Percentiles rank a stretch among this genome's conserved stretches.
These are phyloP conservation scores for Lethrus apterus DNA, from an alignment of 1,140 invertebrate species.

Conservation along the genomic window DNA sequence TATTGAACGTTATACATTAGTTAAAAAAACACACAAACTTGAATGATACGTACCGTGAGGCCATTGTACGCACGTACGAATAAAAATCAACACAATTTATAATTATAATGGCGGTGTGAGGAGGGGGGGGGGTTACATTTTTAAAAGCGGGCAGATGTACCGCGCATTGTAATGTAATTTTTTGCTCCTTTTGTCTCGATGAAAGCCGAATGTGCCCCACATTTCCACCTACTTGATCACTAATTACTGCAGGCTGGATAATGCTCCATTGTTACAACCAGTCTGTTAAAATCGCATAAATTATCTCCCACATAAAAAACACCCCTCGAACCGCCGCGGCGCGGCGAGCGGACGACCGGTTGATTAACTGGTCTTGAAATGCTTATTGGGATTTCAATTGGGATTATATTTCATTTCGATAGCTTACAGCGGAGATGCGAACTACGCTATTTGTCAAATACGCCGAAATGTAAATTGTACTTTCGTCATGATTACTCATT, in stretches of 20 bases:
- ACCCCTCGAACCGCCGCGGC: background rate
- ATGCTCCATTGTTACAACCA: constrained; percentile 32
- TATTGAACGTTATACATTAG: too few species aligned
- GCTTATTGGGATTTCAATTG: constrained; percentile 14
- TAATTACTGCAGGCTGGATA: constrained; percentile 36
- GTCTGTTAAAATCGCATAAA: constrained; percentile 39
- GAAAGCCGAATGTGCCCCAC: constrained; percentile 33
- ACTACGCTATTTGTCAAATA: too few species aligned
- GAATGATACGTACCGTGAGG: too few species aligned
- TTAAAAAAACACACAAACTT: too few species aligned
- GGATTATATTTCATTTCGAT: constrained; percentile 11
- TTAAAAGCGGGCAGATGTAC: constrained; percentile 35
- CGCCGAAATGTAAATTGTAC: too few species aligned
- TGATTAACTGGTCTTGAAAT: constrained; percentile 11
- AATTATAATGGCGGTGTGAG: too few species aligned
- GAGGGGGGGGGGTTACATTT: too few species aligned
- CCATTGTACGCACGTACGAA: too few species aligned
- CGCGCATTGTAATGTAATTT: constrained; percentile 23
- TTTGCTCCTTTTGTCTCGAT: constrained; percentile 36
- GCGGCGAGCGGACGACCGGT: background rate
- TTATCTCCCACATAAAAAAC: constrained; percentile 27
- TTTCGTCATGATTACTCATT: too few species aligned
- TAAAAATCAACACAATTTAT: too few species aligned
- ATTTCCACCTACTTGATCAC: constrained; percentile 41
- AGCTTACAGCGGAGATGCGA: background rate